phyloP scores from a whole-genome alignment of 2,797 vertebrate species.

The Micropoecilia bifurca region DNA sequence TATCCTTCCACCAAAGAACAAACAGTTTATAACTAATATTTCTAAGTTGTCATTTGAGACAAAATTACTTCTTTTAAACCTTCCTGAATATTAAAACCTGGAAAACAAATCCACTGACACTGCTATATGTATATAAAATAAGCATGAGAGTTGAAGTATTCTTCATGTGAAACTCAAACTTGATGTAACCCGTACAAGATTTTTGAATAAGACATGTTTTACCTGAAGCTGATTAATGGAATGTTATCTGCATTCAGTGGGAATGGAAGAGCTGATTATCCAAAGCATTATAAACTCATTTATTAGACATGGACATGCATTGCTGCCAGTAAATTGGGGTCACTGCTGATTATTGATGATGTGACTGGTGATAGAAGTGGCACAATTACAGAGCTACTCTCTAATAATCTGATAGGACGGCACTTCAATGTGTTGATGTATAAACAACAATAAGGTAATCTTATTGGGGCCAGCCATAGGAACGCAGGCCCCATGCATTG shows the following conservation, averaged over 20 bases:
- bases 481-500: too few relatives aligned
- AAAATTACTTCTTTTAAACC: too few relatives aligned
- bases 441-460: not conserved
- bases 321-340: constrained; percentile 3
- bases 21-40: too few relatives aligned
- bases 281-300: not conserved
- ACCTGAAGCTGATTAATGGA: not conserved
- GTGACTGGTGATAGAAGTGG: not conserved
- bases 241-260: not conserved
- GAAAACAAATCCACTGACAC: too few relatives aligned
- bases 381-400: not conserved
- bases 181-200: not conserved
- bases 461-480: not conserved
- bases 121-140: too few relatives aligned
- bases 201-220: not conserved
- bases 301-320: constrained; percentile 5
- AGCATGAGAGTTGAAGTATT: not conserved
- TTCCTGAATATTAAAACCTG: too few relatives aligned
- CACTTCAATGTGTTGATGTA: not conserved
- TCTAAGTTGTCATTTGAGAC: too few relatives aligned
- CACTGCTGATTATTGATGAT: constrained; percentile 4
- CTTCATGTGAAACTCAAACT: not conserved
- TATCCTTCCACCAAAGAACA: too few relatives aligned
- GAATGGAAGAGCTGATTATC: not conserved
- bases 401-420: not conserved